Evolutionary conservation across 2,797 vertebrate genomes (phyloP).

Genomic region (Syncerus caffer): DNA sequence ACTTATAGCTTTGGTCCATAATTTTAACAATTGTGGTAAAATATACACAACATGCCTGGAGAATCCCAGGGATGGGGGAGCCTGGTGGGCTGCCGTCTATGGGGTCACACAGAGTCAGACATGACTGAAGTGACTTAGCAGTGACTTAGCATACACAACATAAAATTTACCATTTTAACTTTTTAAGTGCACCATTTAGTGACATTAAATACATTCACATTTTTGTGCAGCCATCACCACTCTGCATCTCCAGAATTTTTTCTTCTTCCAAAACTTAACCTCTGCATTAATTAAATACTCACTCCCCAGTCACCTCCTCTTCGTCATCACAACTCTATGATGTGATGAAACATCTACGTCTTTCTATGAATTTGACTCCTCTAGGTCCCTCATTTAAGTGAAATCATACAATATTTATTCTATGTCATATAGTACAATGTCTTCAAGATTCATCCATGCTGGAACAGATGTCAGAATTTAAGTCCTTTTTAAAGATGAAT

Average conservation of each 20-base stretch:
- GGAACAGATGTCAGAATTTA: background rate
- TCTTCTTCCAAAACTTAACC: too few relatives aligned
- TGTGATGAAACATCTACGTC: too few relatives aligned
- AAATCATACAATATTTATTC: background rate
- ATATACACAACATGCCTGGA: background rate
- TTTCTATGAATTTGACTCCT: background rate
- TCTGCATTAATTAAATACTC: too few relatives aligned
- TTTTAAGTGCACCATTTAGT: background rate
- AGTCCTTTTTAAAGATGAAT: background rate
- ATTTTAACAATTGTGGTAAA: background rate
- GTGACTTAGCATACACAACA: background rate
- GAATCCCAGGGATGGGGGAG: too few relatives aligned
- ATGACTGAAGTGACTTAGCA: too few relatives aligned
- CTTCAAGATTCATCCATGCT: background rate
- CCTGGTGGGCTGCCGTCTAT: too few relatives aligned
- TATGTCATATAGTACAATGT: background rate
- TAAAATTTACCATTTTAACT: background rate
- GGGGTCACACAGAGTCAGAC: too few relatives aligned
- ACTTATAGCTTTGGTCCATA: too few relatives aligned
- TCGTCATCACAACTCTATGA: rapidly evolving
- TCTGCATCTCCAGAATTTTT: background rate
- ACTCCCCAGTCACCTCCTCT: background rate
- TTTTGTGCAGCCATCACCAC: background rate
- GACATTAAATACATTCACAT: background rate
- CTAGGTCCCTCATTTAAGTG: background rate